These are phyloP conservation scores for Perca fluviatilis DNA, from an alignment of 2,113 vertebrate species.

Conservation along the genomic window DNA sequence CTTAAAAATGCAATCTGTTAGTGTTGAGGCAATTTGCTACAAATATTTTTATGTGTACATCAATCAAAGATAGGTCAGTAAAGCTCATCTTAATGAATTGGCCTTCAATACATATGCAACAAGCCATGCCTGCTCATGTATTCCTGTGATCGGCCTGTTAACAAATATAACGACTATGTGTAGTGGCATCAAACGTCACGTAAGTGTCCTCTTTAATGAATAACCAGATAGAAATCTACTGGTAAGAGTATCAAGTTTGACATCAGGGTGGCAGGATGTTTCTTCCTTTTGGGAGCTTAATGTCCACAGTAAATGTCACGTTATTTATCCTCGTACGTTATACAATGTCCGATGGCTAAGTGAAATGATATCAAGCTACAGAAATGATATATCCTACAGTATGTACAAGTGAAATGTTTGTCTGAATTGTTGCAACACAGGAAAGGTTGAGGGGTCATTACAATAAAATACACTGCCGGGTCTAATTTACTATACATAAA, in stretches of 20 bases:
- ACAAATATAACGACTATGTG: no score
- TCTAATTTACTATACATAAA: neutral
- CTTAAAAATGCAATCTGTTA: no score
- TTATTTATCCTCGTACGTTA: neutral
- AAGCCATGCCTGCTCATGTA: no score
- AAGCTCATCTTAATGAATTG: no score
- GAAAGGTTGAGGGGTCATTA: neutral
- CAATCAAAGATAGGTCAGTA: no score
- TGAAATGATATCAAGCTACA: neutral
- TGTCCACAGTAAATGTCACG: neutral
- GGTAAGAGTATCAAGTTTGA: neutral
- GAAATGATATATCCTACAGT: neutral
- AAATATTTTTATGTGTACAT: no score
- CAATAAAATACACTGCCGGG: neutral
- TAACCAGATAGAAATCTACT: neutral
- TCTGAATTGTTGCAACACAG: neutral
- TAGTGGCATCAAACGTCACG: no score
- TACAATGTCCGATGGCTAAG: neutral
- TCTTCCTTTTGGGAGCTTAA: slow-evolving; percentile 1
- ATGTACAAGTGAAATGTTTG: neutral
- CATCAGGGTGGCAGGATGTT: neutral
- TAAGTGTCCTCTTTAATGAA: neutral
- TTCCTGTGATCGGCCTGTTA: no score
- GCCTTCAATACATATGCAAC: no score
- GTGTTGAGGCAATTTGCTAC: no score